These are phyloP conservation scores for Lycia hirtaria DNA, from an alignment of 2,888 invertebrate genomes.

Conservation along the genomic window DNA sequence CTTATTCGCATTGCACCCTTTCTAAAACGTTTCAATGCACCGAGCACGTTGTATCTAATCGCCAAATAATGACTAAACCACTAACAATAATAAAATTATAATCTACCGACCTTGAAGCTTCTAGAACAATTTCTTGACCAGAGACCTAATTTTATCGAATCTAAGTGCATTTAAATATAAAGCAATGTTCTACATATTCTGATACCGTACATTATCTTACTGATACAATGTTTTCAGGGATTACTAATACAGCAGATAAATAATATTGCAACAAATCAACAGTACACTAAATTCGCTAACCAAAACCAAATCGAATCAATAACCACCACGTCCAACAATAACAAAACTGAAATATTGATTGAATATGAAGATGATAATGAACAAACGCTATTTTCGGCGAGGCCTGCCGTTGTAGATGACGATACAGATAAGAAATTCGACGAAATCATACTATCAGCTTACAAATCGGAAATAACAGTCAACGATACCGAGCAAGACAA, in stretches of 20 bases:
- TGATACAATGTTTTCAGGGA: conserved; percentile 70
- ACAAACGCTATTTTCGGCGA: conserved; percentile 65
- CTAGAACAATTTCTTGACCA: conserved; percentile 4
- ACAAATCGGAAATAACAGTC: conserved; percentile 51
- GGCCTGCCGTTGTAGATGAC: conserved; percentile 66
- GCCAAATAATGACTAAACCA: conserved; percentile 26
- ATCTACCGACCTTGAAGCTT: conserved; percentile 2
- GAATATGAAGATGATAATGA: conserved; percentile 74
- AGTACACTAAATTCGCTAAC: conserved; percentile 67
- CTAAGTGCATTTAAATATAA: conserved; percentile 15
- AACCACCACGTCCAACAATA: conserved; percentile 62
- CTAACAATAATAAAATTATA: not conserved
- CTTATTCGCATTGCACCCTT: conserved; percentile 33
- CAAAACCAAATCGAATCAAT: conserved; percentile 62
- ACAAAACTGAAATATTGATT: conserved; percentile 69
- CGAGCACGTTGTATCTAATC: conserved; percentile 40
- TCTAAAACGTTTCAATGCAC: conserved; percentile 32
- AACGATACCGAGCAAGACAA: conserved; percentile 51
- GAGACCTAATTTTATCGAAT: conserved; percentile 2
- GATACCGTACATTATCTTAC: conserved; percentile 43
- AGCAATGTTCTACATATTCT: not conserved
- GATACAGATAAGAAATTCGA: conserved; percentile 75
- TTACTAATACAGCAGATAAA: conserved; percentile 80
- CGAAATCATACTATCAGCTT: conserved; percentile 71
- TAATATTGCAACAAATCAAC: conserved; percentile 74